These are phyloP conservation scores for Cecidostiba fungosa DNA, from an alignment of 2,888 invertebrate species.

Conservation along the genomic window DNA sequence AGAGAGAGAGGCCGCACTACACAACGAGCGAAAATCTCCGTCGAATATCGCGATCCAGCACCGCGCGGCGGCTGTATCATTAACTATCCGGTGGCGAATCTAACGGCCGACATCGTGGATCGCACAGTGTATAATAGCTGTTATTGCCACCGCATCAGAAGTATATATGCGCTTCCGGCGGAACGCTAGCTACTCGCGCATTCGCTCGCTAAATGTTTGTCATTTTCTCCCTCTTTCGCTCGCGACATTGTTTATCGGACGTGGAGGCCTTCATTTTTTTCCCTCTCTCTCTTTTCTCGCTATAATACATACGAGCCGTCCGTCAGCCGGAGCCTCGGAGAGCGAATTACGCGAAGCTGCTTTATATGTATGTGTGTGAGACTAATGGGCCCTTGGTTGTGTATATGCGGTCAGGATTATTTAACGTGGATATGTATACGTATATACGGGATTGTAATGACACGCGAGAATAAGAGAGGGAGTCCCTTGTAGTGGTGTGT, in stretches of 20 bases:
- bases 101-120: slow-evolving; percentile 74
- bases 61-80: slow-evolving; percentile 42
- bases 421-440: slow-evolving; percentile 25
- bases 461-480: slow-evolving; percentile 31
- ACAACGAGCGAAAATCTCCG: slow-evolving; percentile 38
- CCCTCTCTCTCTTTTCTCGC: neutral
- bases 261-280: slow-evolving; percentile 19
- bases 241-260: slow-evolving; percentile 67
- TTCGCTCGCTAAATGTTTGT: slow-evolving; percentile 67
- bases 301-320: neutral
- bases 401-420: slow-evolving; percentile 25
- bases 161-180: slow-evolving; percentile 74
- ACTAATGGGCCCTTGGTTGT: slow-evolving; percentile 33
- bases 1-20: neutral
- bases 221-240: slow-evolving; percentile 65
- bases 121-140: slow-evolving; percentile 71
- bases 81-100: slow-evolving; percentile 73
- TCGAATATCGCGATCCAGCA: neutral
- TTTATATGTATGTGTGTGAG: neutral
- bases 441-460: slow-evolving; percentile 27
- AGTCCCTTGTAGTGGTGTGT: neutral
- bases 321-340: neutral
- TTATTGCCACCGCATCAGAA: slow-evolving; percentile 67
- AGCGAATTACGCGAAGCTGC: slow-evolving; percentile 31
- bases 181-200: slow-evolving; percentile 69